Conservation (phyloP, 2,888 invertebrate genomes). For the Cephus sareptanus region DNA sequence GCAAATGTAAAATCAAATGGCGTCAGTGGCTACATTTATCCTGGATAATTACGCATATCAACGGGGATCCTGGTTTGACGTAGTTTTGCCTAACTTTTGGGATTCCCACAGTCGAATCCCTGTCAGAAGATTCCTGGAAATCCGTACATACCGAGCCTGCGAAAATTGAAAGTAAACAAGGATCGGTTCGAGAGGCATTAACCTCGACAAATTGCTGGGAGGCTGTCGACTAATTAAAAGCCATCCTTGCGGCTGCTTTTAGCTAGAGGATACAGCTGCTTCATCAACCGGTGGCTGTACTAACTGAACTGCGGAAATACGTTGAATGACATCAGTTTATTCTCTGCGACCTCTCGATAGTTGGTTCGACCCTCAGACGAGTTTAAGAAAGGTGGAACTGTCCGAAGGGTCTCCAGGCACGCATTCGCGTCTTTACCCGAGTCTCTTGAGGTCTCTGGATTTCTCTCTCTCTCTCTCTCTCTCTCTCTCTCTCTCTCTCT, state of each 20-base stretch:
- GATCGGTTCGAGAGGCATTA: neutral
- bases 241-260: neutral
- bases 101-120: neutral
- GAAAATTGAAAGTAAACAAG: neutral
- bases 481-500: too few relatives aligned
- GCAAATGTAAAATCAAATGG: neutral
- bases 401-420: neutral
- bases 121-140: neutral
- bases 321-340: neutral
- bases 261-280: neutral
- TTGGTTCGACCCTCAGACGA: neutral
- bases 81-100: neutral
- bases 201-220: neutral
- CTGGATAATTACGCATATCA: neutral
- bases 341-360: neutral
- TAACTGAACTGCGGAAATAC: neutral
- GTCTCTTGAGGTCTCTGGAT: slow-evolving; percentile 6
- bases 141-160: neutral
- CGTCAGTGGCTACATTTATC: neutral
- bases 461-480: neutral
- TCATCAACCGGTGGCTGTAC: neutral
- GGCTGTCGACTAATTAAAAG: neutral
- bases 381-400: neutral
- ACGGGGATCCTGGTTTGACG: neutral
- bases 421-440: neutral